Conservation (phyloP, 2,113 vertebrate species). For the Mandrillus leucophaeus region DNA sequence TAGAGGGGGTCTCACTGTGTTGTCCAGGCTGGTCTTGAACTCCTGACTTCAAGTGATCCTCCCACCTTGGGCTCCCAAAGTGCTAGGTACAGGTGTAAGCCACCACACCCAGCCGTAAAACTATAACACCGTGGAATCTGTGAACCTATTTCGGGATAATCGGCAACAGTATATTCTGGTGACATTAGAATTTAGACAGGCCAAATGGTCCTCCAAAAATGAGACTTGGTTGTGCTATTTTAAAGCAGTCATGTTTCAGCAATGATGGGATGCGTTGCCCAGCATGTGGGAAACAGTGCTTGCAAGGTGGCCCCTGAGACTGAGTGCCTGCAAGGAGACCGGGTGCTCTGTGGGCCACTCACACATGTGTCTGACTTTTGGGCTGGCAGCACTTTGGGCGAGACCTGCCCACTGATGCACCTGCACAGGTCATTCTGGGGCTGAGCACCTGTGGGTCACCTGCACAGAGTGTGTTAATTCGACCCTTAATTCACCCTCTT, state of each 20-base stretch:
- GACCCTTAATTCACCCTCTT: background rate
- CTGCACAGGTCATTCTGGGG: background rate
- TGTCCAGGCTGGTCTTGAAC: too few species aligned
- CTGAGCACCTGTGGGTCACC: background rate
- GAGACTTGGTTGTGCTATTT: background rate
- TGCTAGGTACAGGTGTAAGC: too few species aligned
- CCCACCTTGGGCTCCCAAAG: too few species aligned
- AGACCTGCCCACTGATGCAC: accelerated
- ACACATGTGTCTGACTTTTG: accelerated
- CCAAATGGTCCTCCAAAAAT: background rate
- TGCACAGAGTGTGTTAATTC: background rate
- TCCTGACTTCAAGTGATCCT: too few species aligned
- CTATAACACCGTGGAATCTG: background rate
- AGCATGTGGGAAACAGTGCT: accelerated
- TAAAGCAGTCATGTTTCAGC: background rate
- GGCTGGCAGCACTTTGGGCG: accelerated
- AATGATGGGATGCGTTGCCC: accelerated
- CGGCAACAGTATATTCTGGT: accelerated
- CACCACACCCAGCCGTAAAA: too few species aligned
- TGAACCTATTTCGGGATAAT: background rate
- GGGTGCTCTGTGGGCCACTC: background rate
- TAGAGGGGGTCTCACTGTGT: too few species aligned
- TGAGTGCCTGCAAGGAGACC: too few species aligned
- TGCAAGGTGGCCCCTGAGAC: accelerated
- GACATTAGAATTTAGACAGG: background rate